Evolutionary conservation across 2,888 invertebrate species (phyloP), one percentile per base, ranked within the genome.

Genomic region (Scaptodrosophila latifasciaeformis): DNA sequence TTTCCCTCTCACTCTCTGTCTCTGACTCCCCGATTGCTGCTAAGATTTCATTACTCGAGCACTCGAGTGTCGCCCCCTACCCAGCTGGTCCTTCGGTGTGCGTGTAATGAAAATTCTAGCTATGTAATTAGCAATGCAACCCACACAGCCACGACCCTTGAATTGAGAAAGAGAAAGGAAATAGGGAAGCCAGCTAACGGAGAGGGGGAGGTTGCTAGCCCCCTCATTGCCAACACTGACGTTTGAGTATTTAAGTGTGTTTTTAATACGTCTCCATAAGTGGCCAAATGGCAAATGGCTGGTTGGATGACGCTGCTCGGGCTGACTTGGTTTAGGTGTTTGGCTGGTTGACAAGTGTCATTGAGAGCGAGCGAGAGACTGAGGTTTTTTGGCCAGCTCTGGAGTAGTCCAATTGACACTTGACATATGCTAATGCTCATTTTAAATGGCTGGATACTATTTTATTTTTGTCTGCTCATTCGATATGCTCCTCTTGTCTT

Each of bases 31-130:
- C 37, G 40, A 47, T 35, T 46, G 57, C 18, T 44, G 56, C 65
- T 46, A 65, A 67, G 76, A 72, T 71, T 81, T 79, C 79, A 82
- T 81, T 82, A 77, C 65, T 67, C 40, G 64, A 54, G 67, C 67
- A 65, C 68, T 78, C 67, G 51, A 75, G 65, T 54, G 65, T 35
- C 43, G 56, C 46, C 46, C 30, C 34, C 40, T 40, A 48, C 44
- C 54, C 21, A 42, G 46, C 21, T 21, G 31, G 21, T 30, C 17
- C 24, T 7, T 43, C 45, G 19, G 7, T 4, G 48, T 40, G 35
- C 27, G 34, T 49, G 55, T 66, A 63, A 62, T 64, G 65, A 62
- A 62, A 62, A 54, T 55, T 72, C 64, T 58, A 60, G 62, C 59
- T 56, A 60, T 66, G 71, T 76, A 79, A 79, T 79, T 78, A 79